These are phyloP conservation scores for Coregonus clupeaformis DNA, from an alignment of 2,113 vertebrate genomes.

Conservation along the genomic window DNA sequence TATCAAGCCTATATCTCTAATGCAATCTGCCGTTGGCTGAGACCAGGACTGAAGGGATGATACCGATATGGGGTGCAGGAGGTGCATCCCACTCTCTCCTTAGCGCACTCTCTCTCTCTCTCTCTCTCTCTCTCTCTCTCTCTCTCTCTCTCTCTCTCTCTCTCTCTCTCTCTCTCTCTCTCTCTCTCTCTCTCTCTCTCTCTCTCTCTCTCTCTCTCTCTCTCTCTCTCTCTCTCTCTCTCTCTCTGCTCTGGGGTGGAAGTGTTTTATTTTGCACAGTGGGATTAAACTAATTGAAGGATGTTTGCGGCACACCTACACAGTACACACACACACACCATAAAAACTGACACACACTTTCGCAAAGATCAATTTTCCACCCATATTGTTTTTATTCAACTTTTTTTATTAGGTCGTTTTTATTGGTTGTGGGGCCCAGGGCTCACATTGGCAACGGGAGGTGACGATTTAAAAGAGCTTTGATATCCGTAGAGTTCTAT, in stretches of 20 bases:
- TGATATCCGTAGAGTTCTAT: slow-evolving; percentile 11
- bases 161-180: not conserved
- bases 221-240: not conserved
- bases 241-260: not conserved
- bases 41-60: slow-evolving; percentile 55
- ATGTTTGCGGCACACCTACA: slow-evolving; percentile 26
- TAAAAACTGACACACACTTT: slow-evolving; percentile 15
- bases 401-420: slow-evolving; percentile 53
- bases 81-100: not conserved
- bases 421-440: slow-evolving; percentile 22
- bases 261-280: slow-evolving; percentile 57
- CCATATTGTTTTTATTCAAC: slow-evolving; percentile 42
- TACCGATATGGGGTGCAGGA: slow-evolving; percentile 48
- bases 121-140: not conserved
- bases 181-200: not conserved
- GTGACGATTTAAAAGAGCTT: slow-evolving; percentile 36
- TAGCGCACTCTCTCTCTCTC: not conserved
- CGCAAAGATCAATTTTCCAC: slow-evolving; percentile 46
- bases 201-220: not conserved
- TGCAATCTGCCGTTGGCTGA: slow-evolving; percentile 66
- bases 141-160: slow-evolving; percentile 7
- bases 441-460: slow-evolving; percentile 34
- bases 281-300: slow-evolving; percentile 50
- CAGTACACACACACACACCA: slow-evolving; percentile 6
- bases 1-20: slow-evolving; percentile 75